A percentile compares a stretch with the other conserved stretches of the same genome.
Conservation (phyloP, 2,797 vertebrate genomes). For the Acestrorhynchus altus region DNA sequence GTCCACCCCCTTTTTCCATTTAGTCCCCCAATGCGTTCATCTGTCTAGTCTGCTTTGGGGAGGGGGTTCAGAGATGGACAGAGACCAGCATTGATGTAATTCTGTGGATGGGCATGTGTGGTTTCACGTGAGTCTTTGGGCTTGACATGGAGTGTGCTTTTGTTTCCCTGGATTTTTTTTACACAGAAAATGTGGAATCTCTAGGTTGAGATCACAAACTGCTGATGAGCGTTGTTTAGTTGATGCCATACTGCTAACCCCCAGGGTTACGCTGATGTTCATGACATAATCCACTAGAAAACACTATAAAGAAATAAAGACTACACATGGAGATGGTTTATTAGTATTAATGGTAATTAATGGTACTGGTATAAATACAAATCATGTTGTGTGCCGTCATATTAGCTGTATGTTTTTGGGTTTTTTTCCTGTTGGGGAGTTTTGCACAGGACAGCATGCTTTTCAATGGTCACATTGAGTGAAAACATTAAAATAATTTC, state of each 20-base stretch:
- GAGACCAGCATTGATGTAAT: constrained; percentile 36
- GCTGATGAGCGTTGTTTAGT: neutral
- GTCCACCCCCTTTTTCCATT: constrained; percentile 15
- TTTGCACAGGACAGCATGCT: no score
- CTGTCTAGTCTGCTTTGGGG: constrained; percentile 45
- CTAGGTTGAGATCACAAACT: neutral
- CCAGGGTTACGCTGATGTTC: no score
- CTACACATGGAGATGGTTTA: no score
- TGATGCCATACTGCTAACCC: neutral
- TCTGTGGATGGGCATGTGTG: neutral
- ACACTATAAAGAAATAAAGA: no score
- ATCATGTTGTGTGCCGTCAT: no score
- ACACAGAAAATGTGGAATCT: neutral
- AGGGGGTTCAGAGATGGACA: constrained; percentile 38
- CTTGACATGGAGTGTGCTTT: constrained; percentile 29
- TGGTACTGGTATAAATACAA: no score
- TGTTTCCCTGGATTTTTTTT: constrained; percentile 23
- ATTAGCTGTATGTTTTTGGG: no score
- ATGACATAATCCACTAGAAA: no score
- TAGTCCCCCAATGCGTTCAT: constrained; percentile 39
- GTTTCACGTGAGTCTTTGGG: constrained; percentile 1
- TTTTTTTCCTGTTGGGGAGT: no score
- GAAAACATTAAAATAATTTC: no score
- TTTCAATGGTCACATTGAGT: no score
- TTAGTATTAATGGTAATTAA: no score